phyloP scores from a whole-genome alignment of 2,888 invertebrate species.

The Trichogramma dendrolimi region DNA sequence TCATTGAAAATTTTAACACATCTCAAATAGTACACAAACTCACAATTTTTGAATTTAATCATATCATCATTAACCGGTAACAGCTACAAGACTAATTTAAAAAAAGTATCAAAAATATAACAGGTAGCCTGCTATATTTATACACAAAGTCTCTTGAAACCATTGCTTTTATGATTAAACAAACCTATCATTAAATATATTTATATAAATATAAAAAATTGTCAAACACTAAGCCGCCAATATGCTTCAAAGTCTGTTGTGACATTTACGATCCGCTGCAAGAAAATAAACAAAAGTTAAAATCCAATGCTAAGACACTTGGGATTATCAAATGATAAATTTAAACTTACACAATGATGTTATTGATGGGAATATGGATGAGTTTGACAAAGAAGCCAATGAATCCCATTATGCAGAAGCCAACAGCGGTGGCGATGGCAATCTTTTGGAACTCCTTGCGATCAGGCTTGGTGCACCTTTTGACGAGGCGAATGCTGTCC shows the following conservation, averaged over 20 bases:
- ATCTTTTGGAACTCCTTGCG: constrained; percentile 99
- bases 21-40: not conserved
- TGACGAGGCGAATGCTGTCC: constrained; percentile 95
- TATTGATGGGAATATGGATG: constrained; percentile 99
- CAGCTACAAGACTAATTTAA: not conserved
- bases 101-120: not conserved
- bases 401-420: constrained; percentile 99
- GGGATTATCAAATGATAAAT: constrained; percentile 8
- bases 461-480: constrained; percentile 99
- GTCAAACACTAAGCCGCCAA: not conserved
- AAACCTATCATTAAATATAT: too few species aligned
- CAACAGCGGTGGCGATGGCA: constrained; percentile 97
- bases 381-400: constrained; percentile 99
- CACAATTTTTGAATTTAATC: not conserved
- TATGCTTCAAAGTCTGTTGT: constrained; percentile 3
- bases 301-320: not conserved
- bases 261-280: constrained; percentile 27
- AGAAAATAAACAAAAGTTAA: constrained; percentile 9
- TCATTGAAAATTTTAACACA: not conserved
- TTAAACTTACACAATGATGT: constrained; percentile 84
- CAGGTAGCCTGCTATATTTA: not conserved
- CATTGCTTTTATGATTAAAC: too few species aligned
- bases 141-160: too few species aligned
- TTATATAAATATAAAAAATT: too few species aligned
- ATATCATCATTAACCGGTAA: not conserved